Evolutionary conservation across 2,888 invertebrate genomes (phyloP).

Genomic region (Conistra vaccinii): DNA sequence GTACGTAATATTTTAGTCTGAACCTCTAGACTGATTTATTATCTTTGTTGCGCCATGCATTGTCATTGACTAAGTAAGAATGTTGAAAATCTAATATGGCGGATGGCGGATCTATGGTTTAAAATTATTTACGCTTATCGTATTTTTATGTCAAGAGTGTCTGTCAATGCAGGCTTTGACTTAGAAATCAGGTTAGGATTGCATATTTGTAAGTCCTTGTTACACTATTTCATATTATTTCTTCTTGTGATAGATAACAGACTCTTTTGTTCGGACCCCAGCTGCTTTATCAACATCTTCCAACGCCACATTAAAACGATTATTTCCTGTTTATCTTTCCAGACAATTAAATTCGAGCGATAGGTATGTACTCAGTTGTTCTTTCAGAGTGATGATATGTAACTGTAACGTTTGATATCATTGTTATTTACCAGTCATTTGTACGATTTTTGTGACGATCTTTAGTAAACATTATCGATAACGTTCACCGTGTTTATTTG

Average conservation of each 20-base stretch:
- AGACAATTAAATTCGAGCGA: constrained; percentile 51
- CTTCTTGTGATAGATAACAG: not conserved
- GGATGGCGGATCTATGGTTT: constrained; percentile 31
- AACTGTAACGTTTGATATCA: constrained; percentile 47
- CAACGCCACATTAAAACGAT: constrained; percentile 13
- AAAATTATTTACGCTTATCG: constrained; percentile 36
- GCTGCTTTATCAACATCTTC: constrained; percentile 11
- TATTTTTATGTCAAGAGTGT: not conserved
- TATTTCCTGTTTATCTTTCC: constrained; percentile 58
- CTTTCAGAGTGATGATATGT: constrained; percentile 32
- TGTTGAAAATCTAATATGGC: constrained; percentile 48
- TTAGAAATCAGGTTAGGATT: not conserved
- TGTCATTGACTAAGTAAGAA: constrained; percentile 47
- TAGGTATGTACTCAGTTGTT: constrained; percentile 49
- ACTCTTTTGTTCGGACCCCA: not conserved
- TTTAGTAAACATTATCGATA: constrained; percentile 48
- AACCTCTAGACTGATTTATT: constrained; percentile 54
- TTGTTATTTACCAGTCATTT: constrained; percentile 45
- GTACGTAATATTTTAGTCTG: constrained; percentile 37
- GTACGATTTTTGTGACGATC: constrained; percentile 30
- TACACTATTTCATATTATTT: not conserved
- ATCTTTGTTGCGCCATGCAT: constrained; percentile 36
- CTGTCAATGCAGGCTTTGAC: constrained; percentile 3
- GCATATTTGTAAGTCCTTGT: not conserved
- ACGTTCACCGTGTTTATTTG: constrained; percentile 44